A percentile compares a stretch with the other conserved stretches of the same genome.
Evolutionary conservation across 2,888 invertebrate genomes (phyloP).

Genomic region (Temnothorax rugatulus): DNA sequence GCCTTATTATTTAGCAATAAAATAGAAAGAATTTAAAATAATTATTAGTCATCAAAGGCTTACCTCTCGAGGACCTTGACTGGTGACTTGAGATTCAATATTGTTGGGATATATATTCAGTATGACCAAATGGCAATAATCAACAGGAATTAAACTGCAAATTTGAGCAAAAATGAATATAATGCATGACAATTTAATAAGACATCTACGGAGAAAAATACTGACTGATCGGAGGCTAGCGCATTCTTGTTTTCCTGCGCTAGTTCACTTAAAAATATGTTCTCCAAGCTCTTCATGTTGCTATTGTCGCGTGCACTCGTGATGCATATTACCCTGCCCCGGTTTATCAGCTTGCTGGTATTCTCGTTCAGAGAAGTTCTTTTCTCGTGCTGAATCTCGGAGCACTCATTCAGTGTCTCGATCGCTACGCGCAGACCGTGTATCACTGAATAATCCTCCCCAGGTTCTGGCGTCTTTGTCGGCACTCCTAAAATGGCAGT

Average conservation of each 20-base stretch:
- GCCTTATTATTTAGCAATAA: not conserved
- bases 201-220: conserved; percentile 47
- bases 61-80: conserved; percentile 90
- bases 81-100: conserved; percentile 92
- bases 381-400: conserved; percentile 91
- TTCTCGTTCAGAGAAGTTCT: conserved; percentile 86
- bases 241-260: conserved; percentile 93
- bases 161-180: conserved; percentile 15
- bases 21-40: not conserved
- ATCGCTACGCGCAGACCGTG: conserved; percentile 95
- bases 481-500: conserved; percentile 94
- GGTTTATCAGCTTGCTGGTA: conserved; percentile 86
- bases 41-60: conserved; percentile 46
- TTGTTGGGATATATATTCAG: conserved; percentile 95
- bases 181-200: not conserved
- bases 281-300: conserved; percentile 94
- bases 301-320: conserved; percentile 95
- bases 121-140: conserved; percentile 96
- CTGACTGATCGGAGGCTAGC: conserved; percentile 88
- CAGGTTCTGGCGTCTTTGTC: conserved; percentile 88
- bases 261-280: conserved; percentile 94
- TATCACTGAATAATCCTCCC: conserved; percentile 91
- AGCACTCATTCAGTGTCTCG: conserved; percentile 93
- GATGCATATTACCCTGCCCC: conserved; percentile 96
- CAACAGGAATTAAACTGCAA: conserved; percentile 90